Evolutionary conservation across 2,888 invertebrate species (phyloP).

Genomic region (Dexiosoma caninum): DNA sequence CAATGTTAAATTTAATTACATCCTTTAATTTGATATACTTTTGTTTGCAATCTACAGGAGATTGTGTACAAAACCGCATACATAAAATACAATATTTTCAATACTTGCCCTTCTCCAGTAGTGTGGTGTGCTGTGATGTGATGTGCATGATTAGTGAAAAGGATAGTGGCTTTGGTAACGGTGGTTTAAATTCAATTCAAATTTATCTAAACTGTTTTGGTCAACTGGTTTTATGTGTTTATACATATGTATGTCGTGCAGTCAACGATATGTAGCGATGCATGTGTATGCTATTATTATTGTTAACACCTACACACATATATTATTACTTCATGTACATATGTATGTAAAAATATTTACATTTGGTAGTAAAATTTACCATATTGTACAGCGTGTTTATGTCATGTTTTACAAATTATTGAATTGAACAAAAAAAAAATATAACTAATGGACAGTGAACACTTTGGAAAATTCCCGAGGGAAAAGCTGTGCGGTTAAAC

Average conservation of each 20-base stretch:
- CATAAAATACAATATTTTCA: conserved; percentile 39
- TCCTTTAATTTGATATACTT: conserved; percentile 22
- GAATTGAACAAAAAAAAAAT: conserved; percentile 6
- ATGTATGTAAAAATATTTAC: conserved; percentile 25
- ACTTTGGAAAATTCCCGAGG: background rate
- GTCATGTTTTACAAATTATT: conserved; percentile 57
- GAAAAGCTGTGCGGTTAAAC: background rate
- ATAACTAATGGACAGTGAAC: conserved; percentile 19
- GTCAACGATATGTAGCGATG: background rate
- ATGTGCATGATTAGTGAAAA: conserved; percentile 11
- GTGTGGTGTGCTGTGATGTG: too few species aligned
- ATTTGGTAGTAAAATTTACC: conserved; percentile 44
- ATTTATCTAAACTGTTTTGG: conserved; percentile 33
- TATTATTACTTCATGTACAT: background rate
- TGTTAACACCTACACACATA: background rate
- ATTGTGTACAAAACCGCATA: conserved; percentile 49
- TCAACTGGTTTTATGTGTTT: background rate
- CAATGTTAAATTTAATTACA: background rate
- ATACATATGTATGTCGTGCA: background rate
- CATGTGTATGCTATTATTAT: background rate
- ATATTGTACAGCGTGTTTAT: conserved; percentile 54
- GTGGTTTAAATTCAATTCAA: conserved; percentile 38
- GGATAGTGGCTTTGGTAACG: conserved; percentile 18
- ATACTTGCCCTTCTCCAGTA: background rate
- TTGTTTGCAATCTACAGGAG: conserved; percentile 27